A percentile compares a stretch with the other conserved stretches of the same genome.
Conservation (phyloP, 2,113 vertebrate genomes). For the Python bivittatus region DNA sequence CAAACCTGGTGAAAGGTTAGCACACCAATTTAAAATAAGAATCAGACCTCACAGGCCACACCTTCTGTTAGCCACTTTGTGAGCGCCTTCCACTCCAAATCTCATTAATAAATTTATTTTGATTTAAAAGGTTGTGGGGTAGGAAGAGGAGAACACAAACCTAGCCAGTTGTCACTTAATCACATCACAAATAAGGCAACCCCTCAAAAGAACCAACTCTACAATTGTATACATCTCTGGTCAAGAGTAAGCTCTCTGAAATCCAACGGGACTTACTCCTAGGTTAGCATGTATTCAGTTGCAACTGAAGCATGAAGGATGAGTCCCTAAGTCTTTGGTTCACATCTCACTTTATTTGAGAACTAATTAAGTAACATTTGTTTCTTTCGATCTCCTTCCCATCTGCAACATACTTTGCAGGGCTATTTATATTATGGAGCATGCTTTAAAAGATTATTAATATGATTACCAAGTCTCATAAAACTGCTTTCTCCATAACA, state of each 20-base stretch:
- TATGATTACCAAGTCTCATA: not conserved
- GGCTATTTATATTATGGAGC: not conserved
- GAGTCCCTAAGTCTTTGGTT: not conserved
- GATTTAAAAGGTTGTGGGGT: not conserved
- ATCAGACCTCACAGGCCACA: not conserved
- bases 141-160: not conserved
- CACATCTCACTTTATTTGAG: not conserved
- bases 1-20: not conserved
- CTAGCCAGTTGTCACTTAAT: not conserved
- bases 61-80: not conserved
- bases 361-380: not conserved
- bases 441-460: not conserved
- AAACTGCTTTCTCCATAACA: not conserved
- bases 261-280: not conserved
- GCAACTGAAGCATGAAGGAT: not conserved
- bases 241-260: not conserved
- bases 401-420: not conserved
- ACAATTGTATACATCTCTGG: not conserved
- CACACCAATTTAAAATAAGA: not conserved
- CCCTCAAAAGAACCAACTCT: not conserved
- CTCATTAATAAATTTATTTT: not conserved
- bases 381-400: not conserved
- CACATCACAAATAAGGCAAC: not conserved
- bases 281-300: not conserved
- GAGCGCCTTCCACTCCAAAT: not conserved